Evolutionary conservation across 2,797 vertebrate species (phyloP).

Genomic region (Manis crassicaudata): DNA sequence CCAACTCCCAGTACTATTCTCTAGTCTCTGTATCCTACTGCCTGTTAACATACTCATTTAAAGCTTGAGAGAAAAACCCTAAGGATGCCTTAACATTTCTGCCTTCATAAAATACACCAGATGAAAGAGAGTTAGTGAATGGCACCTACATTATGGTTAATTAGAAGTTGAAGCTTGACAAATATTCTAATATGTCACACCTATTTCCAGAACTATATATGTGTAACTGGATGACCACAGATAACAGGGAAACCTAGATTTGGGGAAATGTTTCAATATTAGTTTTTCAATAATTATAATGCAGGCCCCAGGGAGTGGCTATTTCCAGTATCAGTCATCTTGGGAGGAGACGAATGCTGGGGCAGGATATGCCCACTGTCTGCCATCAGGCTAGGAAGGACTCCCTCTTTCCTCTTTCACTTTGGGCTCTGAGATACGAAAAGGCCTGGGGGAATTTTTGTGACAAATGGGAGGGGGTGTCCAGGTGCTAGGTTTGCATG

Average conservation of each 20-base stretch:
- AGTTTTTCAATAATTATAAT: not conserved
- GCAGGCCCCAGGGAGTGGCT: not conserved
- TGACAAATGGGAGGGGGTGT: not conserved
- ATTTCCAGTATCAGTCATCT: not conserved
- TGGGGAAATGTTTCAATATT: not conserved
- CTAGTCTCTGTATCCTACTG: not conserved
- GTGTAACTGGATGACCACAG: not conserved
- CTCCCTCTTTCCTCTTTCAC: not conserved
- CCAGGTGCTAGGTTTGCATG: not conserved
- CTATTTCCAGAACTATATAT: not conserved
- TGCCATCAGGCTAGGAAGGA: not conserved
- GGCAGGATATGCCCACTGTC: not conserved
- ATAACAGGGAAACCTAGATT: slow-evolving; percentile 8
- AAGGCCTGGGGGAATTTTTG: not conserved
- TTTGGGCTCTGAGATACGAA: not conserved
- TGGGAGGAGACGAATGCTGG: not conserved
- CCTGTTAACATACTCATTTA: slow-evolving; percentile 34
- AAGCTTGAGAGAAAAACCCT: slow-evolving; percentile 18
- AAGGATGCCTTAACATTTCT: slow-evolving; percentile 17
- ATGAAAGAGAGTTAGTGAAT: slow-evolving; percentile 17
- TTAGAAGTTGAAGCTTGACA: slow-evolving; percentile 40
- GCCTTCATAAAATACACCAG: slow-evolving; percentile 11
- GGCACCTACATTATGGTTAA: not conserved
- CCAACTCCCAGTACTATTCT: not conserved
- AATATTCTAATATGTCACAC: slow-evolving; percentile 10